Percentiles rank a stretch among this genome's conserved stretches.
Conservation (phyloP, 1,140 invertebrate species). For the Drosophila burlai region DNA sequence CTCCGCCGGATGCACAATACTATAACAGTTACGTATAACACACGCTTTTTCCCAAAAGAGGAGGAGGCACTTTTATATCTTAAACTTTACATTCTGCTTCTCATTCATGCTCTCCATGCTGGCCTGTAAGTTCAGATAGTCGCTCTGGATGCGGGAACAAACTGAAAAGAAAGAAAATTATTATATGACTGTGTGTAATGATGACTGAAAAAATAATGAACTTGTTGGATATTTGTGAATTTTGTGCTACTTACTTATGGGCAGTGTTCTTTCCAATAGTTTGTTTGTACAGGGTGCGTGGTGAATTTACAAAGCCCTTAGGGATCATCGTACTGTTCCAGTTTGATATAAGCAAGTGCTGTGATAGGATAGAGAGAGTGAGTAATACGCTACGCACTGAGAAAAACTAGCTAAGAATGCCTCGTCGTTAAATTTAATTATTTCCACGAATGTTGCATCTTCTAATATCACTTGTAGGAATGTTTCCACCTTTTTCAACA, state of each 20-base stretch:
- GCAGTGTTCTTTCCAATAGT: conserved; percentile 58
- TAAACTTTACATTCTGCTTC: conserved; percentile 80
- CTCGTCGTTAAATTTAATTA: background rate
- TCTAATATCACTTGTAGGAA: background rate
- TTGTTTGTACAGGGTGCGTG: conserved; percentile 60
- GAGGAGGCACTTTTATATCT: conserved; percentile 57
- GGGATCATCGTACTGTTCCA: conserved; percentile 84
- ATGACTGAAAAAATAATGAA: background rate
- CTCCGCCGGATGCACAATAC: conserved; percentile 14
- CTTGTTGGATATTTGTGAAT: background rate
- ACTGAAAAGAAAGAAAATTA: conserved; percentile 58
- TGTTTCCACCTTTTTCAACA: background rate
- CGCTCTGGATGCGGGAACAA: conserved; percentile 73
- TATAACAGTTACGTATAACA: conserved; percentile 37
- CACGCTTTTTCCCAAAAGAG: background rate
- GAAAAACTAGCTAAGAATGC: background rate
- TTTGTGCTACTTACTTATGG: conserved; percentile 67
- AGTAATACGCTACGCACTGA: conserved; percentile 35
- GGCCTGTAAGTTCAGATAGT: conserved; percentile 67
- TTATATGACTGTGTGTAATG: conserved; percentile 3
- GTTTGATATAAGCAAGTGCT: conserved; percentile 85
- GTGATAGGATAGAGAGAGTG: conserved; percentile 65
- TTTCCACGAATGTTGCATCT: background rate
- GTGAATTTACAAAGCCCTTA: conserved; percentile 65
- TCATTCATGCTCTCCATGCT: conserved; percentile 73